A percentile compares a stretch with the other conserved stretches of the same genome.
Conservation (phyloP, 2,888 invertebrate species). For the Spicauda simplicius region DNA sequence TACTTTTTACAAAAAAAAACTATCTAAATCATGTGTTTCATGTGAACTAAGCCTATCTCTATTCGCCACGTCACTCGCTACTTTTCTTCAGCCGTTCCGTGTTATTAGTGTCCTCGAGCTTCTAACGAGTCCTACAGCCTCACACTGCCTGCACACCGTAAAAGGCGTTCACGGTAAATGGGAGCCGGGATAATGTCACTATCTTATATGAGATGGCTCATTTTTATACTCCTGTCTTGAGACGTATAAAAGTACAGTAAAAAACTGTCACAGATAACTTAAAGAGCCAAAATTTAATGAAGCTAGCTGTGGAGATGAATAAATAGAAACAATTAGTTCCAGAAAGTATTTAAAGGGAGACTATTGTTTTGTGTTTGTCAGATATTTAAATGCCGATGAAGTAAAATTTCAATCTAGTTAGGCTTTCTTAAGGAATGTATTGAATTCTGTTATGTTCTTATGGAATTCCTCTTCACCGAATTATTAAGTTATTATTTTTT, state of each 20-base stretch:
- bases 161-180: slow-evolving; percentile 11
- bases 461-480: too few species aligned
- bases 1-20: neutral
- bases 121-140: slow-evolving; percentile 26
- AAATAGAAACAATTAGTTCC: too few species aligned
- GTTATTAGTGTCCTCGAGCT: slow-evolving; percentile 23
- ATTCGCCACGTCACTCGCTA: slow-evolving; percentile 8
- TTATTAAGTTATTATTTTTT: too few species aligned
- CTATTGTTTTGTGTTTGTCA: too few species aligned
- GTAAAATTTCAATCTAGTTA: too few species aligned
- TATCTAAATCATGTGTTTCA: neutral
- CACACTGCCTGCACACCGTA: slow-evolving; percentile 9
- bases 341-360: too few species aligned
- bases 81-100: slow-evolving; percentile 11
- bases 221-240: neutral
- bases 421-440: neutral
- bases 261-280: too few species aligned
- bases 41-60: slow-evolving; percentile 11
- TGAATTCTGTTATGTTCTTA: too few species aligned
- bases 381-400: too few species aligned
- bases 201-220: neutral
- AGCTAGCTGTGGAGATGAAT: too few species aligned
- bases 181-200: neutral
- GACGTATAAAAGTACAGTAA: neutral
- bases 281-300: too few species aligned